phyloP scores from a whole-genome alignment of 2,113 vertebrate species.

The Isurus oxyrinchus region DNA sequence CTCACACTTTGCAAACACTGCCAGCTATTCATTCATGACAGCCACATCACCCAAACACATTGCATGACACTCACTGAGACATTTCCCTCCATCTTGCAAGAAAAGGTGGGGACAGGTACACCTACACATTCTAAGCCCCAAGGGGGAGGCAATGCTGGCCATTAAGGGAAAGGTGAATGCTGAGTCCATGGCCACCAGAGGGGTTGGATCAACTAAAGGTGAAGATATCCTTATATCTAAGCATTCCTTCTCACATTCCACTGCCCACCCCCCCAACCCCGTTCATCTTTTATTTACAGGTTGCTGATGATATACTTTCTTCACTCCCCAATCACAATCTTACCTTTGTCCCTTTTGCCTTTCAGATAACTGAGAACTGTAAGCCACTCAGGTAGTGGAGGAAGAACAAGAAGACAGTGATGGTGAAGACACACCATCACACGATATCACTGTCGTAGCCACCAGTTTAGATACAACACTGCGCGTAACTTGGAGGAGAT shows the following conservation, averaged over 20 bases:
- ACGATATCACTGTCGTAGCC: neutral
- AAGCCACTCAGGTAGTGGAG: neutral
- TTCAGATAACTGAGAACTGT: neutral
- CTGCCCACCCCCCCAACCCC: neutral
- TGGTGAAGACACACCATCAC: neutral
- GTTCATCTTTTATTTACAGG: neutral
- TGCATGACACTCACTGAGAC: neutral
- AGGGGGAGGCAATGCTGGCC: neutral
- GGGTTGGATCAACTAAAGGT: neutral
- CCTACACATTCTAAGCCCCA: neutral
- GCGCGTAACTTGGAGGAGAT: no score
- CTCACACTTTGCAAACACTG: neutral
- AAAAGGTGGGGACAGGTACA: neutral
- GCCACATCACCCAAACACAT: neutral
- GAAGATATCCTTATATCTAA: neutral
- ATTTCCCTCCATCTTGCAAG: neutral
- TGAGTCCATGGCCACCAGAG: neutral
- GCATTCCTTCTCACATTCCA: no score
- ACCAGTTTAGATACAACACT: neutral
- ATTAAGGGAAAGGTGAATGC: neutral
- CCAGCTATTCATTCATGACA: neutral
- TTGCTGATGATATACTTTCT: no score
- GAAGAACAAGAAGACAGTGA: neutral
- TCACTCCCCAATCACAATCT: no score
- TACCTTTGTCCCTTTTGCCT: neutral